Evolutionary conservation across 1,140 invertebrate species (phyloP).

Genomic region (Bombus superbus): DNA sequence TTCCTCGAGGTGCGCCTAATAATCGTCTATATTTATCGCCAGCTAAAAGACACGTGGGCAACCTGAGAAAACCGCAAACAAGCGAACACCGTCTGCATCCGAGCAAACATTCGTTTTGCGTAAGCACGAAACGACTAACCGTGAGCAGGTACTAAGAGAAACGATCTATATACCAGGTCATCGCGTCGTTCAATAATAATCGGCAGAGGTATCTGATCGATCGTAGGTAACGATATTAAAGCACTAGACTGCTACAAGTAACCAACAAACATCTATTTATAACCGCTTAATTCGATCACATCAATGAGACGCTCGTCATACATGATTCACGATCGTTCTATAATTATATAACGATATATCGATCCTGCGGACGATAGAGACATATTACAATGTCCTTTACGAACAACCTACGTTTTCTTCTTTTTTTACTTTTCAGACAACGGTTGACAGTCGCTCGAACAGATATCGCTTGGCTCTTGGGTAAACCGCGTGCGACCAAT

Average conservation of each 20-base stretch:
- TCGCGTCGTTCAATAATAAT: too few species aligned
- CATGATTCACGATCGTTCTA: background rate
- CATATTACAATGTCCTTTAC: background rate
- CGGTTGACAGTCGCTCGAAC: background rate
- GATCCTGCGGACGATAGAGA: background rate
- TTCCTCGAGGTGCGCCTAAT: background rate
- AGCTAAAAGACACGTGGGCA: background rate
- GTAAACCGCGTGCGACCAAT: background rate
- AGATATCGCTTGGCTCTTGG: background rate
- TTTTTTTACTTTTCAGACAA: too few species aligned
- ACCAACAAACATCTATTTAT: background rate
- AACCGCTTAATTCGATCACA: background rate
- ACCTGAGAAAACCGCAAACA: background rate
- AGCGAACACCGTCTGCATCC: background rate
- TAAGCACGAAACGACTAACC: background rate
- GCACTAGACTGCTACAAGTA: background rate
- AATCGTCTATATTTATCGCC: conserved; percentile 41
- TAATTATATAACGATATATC: background rate
- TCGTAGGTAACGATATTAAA: background rate
- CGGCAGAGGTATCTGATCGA: background rate
- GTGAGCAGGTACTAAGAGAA: background rate
- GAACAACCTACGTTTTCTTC: background rate
- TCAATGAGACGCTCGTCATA: background rate
- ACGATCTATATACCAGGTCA: background rate
- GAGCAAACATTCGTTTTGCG: background rate